These are phyloP conservation scores for Tachystola acroxantha DNA, from an alignment of 2,888 invertebrate species.

Conservation along the genomic window DNA sequence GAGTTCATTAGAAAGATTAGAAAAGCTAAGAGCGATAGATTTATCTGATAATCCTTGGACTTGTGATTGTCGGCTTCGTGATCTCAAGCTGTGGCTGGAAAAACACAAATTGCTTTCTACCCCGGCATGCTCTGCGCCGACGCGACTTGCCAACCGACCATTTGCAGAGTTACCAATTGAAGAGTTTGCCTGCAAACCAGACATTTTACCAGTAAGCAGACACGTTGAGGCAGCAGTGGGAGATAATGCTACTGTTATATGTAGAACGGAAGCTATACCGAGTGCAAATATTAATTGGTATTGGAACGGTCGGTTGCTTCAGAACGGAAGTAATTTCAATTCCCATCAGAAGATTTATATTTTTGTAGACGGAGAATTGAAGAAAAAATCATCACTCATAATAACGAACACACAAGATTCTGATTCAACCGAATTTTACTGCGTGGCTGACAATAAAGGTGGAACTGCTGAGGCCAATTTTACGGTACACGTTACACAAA, in stretches of 20 bases:
- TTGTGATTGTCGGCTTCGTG: constrained; percentile 90
- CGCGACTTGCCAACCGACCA: constrained; percentile 82
- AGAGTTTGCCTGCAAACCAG: constrained; percentile 92
- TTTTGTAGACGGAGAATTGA: constrained; percentile 86
- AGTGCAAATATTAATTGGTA: constrained; percentile 91
- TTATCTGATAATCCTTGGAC: constrained; percentile 93
- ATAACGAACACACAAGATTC: constrained; percentile 90
- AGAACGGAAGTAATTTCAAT: constrained; percentile 88
- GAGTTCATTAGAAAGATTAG: constrained; percentile 84
- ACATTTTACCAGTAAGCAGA: constrained; percentile 85
- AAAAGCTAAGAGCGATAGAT: constrained; percentile 87
- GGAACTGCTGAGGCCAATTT: constrained; percentile 94
- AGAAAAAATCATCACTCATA: constrained; percentile 86
- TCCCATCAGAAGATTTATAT: constrained; percentile 87
- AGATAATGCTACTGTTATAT: constrained; percentile 90
- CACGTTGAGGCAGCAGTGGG: constrained; percentile 89
- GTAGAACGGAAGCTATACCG: constrained; percentile 89
- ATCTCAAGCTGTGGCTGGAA: constrained; percentile 89
- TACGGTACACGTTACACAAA: constrained; percentile 88
- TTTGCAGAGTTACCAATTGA: constrained; percentile 88
- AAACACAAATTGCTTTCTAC: constrained; percentile 87
- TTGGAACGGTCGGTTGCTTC: constrained; percentile 87
- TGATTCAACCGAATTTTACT: constrained; percentile 91
- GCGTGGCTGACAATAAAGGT: constrained; percentile 93
- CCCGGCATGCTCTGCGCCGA: constrained; percentile 86